Conservation (phyloP, 2,888 invertebrate species). For the Thereva nobilitata region DNA sequence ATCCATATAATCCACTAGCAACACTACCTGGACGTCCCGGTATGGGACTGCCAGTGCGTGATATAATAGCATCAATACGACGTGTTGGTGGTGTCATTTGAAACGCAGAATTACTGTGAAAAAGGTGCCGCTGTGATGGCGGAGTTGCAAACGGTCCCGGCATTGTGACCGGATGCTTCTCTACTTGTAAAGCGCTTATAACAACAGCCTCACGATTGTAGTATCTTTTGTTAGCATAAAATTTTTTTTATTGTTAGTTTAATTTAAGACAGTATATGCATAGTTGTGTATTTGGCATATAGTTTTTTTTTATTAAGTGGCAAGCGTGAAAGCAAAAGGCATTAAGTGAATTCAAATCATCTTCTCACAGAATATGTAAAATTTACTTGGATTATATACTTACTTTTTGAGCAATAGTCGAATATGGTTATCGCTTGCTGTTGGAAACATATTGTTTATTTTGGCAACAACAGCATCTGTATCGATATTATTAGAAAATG, state of each 20-base stretch:
- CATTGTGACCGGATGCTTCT: slow-evolving; percentile 86
- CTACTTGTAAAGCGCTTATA: slow-evolving; percentile 90
- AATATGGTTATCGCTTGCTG: slow-evolving; percentile 86
- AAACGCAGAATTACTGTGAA: slow-evolving; percentile 65
- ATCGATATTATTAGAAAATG: slow-evolving; percentile 66
- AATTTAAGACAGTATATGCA: slow-evolving; percentile 26
- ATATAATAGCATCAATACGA: slow-evolving; percentile 56
- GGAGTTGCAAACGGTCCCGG: slow-evolving; percentile 82
- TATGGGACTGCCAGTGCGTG: slow-evolving; percentile 62
- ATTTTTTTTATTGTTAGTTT: slow-evolving; percentile 24
- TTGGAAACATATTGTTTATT: slow-evolving; percentile 87
- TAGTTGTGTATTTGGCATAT: slow-evolving; percentile 25
- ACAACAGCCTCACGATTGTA: slow-evolving; percentile 91
- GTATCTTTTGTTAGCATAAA: slow-evolving; percentile 65
- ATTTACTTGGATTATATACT: slow-evolving; percentile 56
- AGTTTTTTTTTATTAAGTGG: slow-evolving; percentile 19
- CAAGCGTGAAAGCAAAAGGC: slow-evolving; percentile 42
- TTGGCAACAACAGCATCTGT: slow-evolving; percentile 76
- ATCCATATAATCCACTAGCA: slow-evolving; percentile 64
- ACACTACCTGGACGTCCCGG: slow-evolving; percentile 66
- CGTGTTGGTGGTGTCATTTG: slow-evolving; percentile 73
- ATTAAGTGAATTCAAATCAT: slow-evolving; percentile 28
- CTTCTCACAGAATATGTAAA: slow-evolving; percentile 1
- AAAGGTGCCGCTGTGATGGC: slow-evolving; percentile 65
- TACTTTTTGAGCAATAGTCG: slow-evolving; percentile 86